These are phyloP conservation scores for Sebastes hubbsi DNA, from an alignment of 2,797 vertebrate species.

Conservation along the genomic window DNA sequence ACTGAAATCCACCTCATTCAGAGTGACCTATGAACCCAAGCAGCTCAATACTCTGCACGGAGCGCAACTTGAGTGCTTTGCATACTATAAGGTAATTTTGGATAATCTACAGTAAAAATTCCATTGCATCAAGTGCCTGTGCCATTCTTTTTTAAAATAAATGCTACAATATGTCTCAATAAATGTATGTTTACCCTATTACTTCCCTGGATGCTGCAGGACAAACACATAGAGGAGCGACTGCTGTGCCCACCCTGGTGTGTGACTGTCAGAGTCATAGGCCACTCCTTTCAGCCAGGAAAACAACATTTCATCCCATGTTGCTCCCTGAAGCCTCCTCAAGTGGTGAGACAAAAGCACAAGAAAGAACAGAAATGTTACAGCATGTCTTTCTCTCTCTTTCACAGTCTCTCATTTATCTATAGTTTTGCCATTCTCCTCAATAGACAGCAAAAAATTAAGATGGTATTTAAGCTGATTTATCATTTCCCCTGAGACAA, in stretches of 20 bases:
- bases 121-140: background rate
- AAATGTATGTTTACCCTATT: background rate
- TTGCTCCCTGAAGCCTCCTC: conserved; percentile 81
- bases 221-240: conserved; percentile 77
- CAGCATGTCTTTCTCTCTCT: background rate
- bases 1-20: conserved; percentile 87
- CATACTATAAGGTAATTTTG: conserved; percentile 84
- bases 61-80: conserved; percentile 91
- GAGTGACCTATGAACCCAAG: conserved; percentile 84
- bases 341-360: conserved; percentile 79
- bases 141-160: background rate
- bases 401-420: background rate
- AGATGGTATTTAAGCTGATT: background rate
- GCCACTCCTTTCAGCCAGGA: conserved; percentile 84
- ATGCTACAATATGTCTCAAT: background rate
- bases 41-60: conserved; percentile 83
- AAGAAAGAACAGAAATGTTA: background rate
- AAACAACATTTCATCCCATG: conserved; percentile 83
- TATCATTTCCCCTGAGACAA: background rate
- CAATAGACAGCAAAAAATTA: background rate
- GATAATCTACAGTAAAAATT: background rate
- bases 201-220: conserved; percentile 74
- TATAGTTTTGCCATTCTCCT: background rate
- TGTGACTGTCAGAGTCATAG: conserved; percentile 85
- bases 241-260: conserved; percentile 88